A percentile compares a stretch with the other conserved stretches of the same genome.
Conservation (phyloP, 37 sponge, comb jelly and placozoan genomes). For the Lycopodina hypogea region DNA sequence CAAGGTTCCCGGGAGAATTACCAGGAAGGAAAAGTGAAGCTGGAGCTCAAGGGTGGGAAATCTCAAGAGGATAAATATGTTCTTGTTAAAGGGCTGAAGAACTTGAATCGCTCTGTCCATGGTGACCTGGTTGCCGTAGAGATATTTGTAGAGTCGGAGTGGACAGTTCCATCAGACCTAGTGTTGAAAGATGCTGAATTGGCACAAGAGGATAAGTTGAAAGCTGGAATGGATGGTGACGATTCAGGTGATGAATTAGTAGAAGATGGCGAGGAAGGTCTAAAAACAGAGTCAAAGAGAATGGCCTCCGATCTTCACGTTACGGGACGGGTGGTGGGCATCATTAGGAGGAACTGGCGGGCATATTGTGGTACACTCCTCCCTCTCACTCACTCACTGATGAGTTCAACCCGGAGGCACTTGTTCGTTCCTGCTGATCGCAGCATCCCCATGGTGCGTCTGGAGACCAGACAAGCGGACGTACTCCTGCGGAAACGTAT, state of each 20-base stretch:
- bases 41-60: conserved; percentile 1
- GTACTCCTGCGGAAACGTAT: conserved; percentile 85
- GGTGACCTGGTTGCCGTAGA: conserved; percentile 91
- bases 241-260: conserved; percentile 2
- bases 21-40: conserved; percentile 73
- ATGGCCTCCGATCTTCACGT: conserved; percentile 21
- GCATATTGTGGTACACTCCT: conserved; percentile 94
- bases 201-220: not conserved
- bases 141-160: conserved; percentile 74
- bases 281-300: too few relatives aligned
- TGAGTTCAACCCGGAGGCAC: conserved; percentile 35
- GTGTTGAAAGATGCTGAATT: conserved; percentile 55
- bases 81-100: conserved; percentile 68
- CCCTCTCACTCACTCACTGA: conserved; percentile 38
- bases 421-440: conserved; percentile 88
- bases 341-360: conserved; percentile 88
- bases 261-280: not conserved
- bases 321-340: conserved; percentile 88
- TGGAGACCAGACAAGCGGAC: conserved; percentile 78
- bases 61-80: conserved; percentile 42
- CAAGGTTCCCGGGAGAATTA: conserved; percentile 86
- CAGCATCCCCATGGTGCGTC: conserved; percentile 71
- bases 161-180: conserved; percentile 75
- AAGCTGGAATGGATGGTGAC: conserved; percentile 20
- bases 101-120: conserved; percentile 90